A percentile compares a stretch with the other conserved stretches of the same genome.
Conservation (phyloP, 2,113 vertebrate genomes). For the Rhea pennata region DNA sequence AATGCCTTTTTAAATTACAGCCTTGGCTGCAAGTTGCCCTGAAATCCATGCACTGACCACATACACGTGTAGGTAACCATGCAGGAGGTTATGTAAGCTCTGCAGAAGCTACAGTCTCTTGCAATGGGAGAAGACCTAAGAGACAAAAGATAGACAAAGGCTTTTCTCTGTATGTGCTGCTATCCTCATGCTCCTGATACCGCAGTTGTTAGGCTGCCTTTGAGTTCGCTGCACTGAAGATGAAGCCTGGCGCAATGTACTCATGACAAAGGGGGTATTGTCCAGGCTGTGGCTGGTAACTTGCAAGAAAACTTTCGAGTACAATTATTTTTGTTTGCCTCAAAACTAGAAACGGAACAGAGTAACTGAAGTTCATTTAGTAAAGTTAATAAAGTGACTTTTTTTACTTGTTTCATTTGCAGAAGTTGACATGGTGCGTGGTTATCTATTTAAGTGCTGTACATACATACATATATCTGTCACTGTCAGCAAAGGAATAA, state of each 20-base stretch:
- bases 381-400: background rate
- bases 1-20: background rate
- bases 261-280: background rate
- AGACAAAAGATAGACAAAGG: background rate
- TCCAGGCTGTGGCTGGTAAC: background rate
- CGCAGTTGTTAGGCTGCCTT: background rate
- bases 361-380: background rate
- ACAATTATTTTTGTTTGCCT: background rate
- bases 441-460: background rate
- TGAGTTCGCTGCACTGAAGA: background rate
- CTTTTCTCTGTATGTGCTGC: background rate
- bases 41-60: background rate
- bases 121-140: background rate
- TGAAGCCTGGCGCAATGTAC: background rate
- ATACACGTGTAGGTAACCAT: rapidly evolving
- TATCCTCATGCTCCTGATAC: background rate
- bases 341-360: background rate
- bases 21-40: background rate
- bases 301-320: background rate
- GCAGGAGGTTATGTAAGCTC: background rate
- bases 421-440: background rate
- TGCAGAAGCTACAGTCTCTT: background rate
- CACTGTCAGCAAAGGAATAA: background rate
- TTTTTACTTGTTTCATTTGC: background rate
- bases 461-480: background rate